phyloP scores from a whole-genome alignment of 2,797 vertebrate genomes.

The Octomys mimax region DNA sequence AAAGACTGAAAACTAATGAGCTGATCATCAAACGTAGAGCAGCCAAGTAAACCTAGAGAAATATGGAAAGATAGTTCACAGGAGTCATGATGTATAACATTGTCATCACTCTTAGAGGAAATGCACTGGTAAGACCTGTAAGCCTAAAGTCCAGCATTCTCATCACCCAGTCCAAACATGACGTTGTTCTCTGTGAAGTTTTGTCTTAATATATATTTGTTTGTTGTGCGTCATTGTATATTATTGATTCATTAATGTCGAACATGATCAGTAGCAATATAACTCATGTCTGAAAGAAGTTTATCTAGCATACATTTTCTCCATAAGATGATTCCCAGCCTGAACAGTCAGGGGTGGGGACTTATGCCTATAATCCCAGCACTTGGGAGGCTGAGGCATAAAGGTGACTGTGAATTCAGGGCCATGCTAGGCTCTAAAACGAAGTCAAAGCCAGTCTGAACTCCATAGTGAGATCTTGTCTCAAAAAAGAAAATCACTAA shows the following conservation, averaged over 20 bases:
- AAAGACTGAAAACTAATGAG: conserved; percentile 54
- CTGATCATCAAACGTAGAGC: not conserved
- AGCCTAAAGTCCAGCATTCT: not conserved
- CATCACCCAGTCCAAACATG: not conserved
- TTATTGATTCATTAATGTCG: not conserved
- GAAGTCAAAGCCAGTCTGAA: no score
- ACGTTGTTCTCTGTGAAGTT: conserved; percentile 6
- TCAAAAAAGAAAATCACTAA: not conserved
- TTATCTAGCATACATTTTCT: conserved; percentile 14
- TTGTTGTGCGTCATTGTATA: not conserved
- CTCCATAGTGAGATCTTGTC: not conserved
- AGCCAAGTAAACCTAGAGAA: not conserved
- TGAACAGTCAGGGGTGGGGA: not conserved
- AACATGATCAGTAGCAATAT: not conserved
- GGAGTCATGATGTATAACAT: not conserved
- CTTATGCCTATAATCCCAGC: not conserved
- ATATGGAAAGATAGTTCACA: not conserved
- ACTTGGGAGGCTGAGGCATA: not conserved
- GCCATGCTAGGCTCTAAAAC: no score
- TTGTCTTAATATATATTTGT: not conserved
- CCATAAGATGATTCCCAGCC: not conserved
- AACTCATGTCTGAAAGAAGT: not conserved
- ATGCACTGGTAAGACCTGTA: not conserved
- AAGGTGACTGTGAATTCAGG: not conserved
- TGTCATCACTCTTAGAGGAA: not conserved